Conservation (phyloP, 2,797 vertebrate species). For the Zalophus californianus region DNA sequence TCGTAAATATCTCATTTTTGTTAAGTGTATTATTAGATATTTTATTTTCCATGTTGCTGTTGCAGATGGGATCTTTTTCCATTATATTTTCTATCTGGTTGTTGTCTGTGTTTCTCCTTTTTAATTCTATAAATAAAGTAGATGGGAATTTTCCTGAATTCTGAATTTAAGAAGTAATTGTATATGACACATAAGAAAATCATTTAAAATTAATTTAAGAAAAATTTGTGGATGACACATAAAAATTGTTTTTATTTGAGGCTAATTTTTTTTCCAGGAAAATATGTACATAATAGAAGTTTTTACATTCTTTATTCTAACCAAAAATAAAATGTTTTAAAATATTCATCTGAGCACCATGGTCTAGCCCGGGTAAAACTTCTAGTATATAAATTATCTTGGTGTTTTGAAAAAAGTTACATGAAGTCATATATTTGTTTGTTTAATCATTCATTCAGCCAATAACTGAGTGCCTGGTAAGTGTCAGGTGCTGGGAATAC, state of each 20-base stretch:
- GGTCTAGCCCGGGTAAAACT: neutral
- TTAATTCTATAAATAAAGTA: neutral
- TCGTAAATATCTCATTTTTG: neutral
- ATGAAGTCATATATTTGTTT: neutral
- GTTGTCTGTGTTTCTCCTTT: neutral
- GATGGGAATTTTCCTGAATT: neutral
- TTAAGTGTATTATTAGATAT: neutral
- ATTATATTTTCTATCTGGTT: neutral
- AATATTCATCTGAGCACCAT: neutral
- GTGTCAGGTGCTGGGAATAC: neutral
- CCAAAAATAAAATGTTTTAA: neutral
- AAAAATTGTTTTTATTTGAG: constrained; percentile 33
- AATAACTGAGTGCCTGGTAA: neutral
- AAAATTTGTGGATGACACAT: neutral
- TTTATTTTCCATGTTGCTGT: neutral
- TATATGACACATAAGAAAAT: neutral
- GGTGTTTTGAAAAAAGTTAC: neutral
- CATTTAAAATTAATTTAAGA: neutral
- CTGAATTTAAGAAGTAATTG: constrained; percentile 11
- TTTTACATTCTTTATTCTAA: neutral
- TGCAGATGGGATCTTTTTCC: neutral
- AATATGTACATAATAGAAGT: neutral
- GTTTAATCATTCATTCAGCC: neutral
- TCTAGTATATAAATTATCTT: neutral
- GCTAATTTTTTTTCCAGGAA: neutral